phyloP scores from a whole-genome alignment of 2,113 vertebrate genomes.

The Phainopepla nitens region DNA sequence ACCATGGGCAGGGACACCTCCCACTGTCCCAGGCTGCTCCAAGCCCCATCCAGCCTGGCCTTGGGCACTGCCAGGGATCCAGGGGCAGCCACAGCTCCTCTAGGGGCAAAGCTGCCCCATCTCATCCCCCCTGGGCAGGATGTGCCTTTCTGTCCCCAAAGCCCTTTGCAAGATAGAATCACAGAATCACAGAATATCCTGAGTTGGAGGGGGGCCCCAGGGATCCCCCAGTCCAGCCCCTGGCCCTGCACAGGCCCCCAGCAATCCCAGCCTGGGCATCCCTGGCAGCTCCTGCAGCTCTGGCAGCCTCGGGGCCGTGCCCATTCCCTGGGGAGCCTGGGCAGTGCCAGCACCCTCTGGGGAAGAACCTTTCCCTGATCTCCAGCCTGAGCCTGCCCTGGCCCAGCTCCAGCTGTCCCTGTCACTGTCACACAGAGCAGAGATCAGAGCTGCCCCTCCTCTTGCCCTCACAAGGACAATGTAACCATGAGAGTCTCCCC shows the following conservation, averaged over 20 bases:
- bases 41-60: not conserved
- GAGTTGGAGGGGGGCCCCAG: rapidly evolving
- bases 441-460: not conserved
- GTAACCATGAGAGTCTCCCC: not conserved
- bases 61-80: not conserved
- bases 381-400: not conserved
- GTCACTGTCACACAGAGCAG: not conserved
- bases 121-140: not conserved
- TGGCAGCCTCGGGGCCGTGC: not conserved
- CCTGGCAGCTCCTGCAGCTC: not conserved
- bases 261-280: not conserved
- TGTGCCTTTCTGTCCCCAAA: not conserved
- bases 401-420: not conserved
- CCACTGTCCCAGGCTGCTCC: not conserved
- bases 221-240: not conserved
- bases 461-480: not conserved
- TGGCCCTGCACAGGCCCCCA: not conserved
- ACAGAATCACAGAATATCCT: not conserved
- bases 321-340: not conserved
- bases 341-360: not conserved
- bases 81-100: not conserved
- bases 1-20: not conserved
- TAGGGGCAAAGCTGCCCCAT: not conserved
- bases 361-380: not conserved
- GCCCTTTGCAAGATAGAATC: not conserved